Base-by-base conservation (phyloP, 2,888 invertebrate genomes). In the Timema podura region DNA sequence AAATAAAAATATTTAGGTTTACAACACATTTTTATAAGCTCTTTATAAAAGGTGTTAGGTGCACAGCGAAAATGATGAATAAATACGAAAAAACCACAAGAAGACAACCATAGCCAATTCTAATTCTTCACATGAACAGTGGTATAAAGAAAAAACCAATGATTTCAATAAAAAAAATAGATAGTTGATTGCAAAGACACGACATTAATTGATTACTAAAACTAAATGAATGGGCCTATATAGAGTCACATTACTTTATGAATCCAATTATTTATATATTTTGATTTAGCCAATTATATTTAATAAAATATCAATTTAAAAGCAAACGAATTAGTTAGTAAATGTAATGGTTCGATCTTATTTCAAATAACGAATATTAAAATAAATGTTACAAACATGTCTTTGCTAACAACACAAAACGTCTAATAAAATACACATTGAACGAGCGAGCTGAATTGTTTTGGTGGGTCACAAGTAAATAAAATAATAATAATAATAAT, bases 381-480 rank as follows among this genome's bases (percentile, higher is more conserved):
- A 30, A 30, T 30, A 30, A 30, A 30, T 30, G 30, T 30, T 30
- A 30, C 30, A 30, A 30, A 30, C 30, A 30, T 30, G 30, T 30
- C 30, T 30, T 30, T 30, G 30, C 30, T 3, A 30, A 30, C 30
- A 30, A 30, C 30, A 30, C 30, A 30, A 15, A 70, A 68, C 68
- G 68, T 65, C 64, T 64, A 70, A 70, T 57, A 64, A 70, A 68
- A 67, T 57, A 68, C 47, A 65, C 59, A 70, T 47, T 48, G 65
- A 65, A 81, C 81, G 81, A 81, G 80, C 80, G 81, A 81, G 81
- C 80, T 80, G 16, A 44, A 44, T 68, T 68, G 51, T 68, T 44
- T 54, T 66, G 15, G 30, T 48, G 66, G 59, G 51, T 45, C 30
- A 61, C 61, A 61, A 66, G 66, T 16, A 48, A 13, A 66, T 49